A percentile compares a stretch with the other conserved stretches of the same genome.
These are phyloP conservation scores for Pollenia labialis DNA, from an alignment of 2,888 invertebrate genomes.

Conservation along the genomic window DNA sequence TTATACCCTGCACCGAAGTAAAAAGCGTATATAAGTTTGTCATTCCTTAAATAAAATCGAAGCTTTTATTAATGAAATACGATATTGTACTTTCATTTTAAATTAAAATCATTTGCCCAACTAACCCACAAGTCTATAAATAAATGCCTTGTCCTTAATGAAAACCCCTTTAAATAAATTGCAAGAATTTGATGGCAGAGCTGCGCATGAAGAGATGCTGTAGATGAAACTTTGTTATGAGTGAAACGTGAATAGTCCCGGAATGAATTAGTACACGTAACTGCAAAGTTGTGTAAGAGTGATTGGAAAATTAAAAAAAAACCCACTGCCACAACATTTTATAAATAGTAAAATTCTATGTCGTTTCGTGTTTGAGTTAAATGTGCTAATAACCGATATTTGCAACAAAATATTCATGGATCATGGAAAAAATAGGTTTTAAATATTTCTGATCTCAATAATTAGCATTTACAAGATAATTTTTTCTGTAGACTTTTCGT, in stretches of 20 bases:
- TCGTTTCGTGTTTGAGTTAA: constrained; percentile 9
- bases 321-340: background rate
- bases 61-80: too few relatives aligned
- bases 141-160: too few relatives aligned
- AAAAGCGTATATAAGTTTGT: too few relatives aligned
- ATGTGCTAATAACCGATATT: constrained; percentile 64
- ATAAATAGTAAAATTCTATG: constrained; percentile 19
- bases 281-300: constrained; percentile 60
- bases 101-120: too few relatives aligned
- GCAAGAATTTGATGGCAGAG: background rate
- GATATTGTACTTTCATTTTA: too few relatives aligned
- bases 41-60: too few relatives aligned
- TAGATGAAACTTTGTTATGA: constrained; percentile 39
- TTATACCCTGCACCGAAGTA: too few relatives aligned
- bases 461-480: constrained; percentile 15
- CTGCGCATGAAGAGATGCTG: constrained; percentile 4
- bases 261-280: constrained; percentile 65
- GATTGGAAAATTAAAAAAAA: constrained; percentile 1
- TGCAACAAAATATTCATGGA: constrained; percentile 3
- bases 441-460: background rate
- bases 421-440: background rate
- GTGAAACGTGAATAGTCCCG: constrained; percentile 23
- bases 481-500: background rate
- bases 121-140: too few relatives aligned
- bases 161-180: background rate